phyloP scores from a whole-genome alignment of 2,888 invertebrate genomes.

The Aphidoletes aphidimyza region DNA sequence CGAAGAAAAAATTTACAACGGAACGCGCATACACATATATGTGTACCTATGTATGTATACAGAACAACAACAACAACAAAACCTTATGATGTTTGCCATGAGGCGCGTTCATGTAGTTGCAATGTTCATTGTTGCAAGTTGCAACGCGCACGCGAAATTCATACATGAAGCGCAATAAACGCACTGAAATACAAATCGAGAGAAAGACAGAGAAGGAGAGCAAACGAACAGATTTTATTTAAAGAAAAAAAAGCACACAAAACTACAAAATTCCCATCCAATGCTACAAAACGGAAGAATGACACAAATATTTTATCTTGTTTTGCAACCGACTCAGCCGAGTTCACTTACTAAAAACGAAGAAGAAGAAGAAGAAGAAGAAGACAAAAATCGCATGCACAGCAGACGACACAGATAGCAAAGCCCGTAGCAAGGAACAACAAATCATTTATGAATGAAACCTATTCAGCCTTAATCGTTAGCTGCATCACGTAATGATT shows the following conservation, averaged over 20 bases:
- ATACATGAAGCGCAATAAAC: not conserved
- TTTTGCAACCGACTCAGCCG: constrained; percentile 32
- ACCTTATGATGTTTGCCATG: not conserved
- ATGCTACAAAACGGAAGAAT: constrained; percentile 22
- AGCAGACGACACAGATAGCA: constrained; percentile 44
- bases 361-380: not conserved
- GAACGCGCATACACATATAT: too few relatives aligned
- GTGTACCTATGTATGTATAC: too few relatives aligned
- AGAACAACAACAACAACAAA: not conserved
- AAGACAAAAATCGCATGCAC: not conserved
- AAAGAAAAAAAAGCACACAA: not conserved
- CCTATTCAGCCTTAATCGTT: constrained; percentile 37
- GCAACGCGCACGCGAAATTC: constrained; percentile 38
- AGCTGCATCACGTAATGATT: constrained; percentile 2
- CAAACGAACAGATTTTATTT: too few relatives aligned
- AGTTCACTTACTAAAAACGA: constrained; percentile 8
- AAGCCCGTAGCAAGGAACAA: constrained; percentile 29
- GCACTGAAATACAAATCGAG: not conserved
- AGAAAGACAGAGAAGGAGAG: not conserved
- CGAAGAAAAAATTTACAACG: too few relatives aligned
- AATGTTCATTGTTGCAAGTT: constrained; percentile 11
- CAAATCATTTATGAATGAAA: constrained; percentile 51
- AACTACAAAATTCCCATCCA: constrained; percentile 12
- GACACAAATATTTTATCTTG: constrained; percentile 51
- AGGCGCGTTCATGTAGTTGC: constrained; percentile 32